Evolutionary conservation across 1,140 invertebrate genomes (phyloP).

Genomic region (Nymphalis io): DNA sequence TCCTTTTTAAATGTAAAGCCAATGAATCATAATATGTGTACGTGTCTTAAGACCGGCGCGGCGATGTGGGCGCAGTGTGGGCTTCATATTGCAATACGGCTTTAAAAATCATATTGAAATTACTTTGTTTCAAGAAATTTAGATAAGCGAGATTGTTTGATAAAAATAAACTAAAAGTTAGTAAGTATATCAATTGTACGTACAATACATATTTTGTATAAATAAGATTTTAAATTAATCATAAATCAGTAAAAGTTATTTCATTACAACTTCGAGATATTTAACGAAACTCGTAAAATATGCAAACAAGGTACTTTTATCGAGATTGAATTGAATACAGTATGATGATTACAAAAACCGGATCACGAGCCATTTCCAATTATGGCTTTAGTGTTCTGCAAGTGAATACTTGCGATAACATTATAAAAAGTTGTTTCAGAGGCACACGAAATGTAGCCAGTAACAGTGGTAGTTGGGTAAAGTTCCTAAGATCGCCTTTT

Average conservation of each 20-base stretch:
- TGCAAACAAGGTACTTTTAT: conserved; percentile 61
- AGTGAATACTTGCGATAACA: conserved; percentile 67
- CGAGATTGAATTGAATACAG: conserved; percentile 69
- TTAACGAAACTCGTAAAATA: conserved; percentile 45
- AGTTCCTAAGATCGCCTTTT: conserved; percentile 69
- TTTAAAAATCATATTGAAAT: conserved; percentile 15
- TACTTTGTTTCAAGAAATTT: conserved; percentile 27
- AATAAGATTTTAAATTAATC: too few species aligned
- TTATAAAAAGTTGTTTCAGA: conserved; percentile 70
- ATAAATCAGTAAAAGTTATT: conserved; percentile 28
- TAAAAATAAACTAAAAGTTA: not conserved
- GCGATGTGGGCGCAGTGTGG: conserved; percentile 14
- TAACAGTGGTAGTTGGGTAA: conserved; percentile 53
- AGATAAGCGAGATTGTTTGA: conserved; percentile 18
- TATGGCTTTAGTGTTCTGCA: conserved; percentile 62
- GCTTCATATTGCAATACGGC: conserved; percentile 22
- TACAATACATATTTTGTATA: too few species aligned
- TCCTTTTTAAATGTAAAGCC: not conserved
- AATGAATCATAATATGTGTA: conserved; percentile 24
- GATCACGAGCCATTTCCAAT: conserved; percentile 53
- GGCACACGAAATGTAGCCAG: conserved; percentile 65
- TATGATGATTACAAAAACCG: conserved; percentile 65
- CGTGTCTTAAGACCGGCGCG: conserved; percentile 15
- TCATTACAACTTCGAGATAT: conserved; percentile 36
- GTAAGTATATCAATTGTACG: too few species aligned